A percentile compares a stretch with the other conserved stretches of the same genome.
Evolutionary conservation across 2,888 invertebrate genomes (phyloP).

Genomic region (Platycheirus rosarum): DNA sequence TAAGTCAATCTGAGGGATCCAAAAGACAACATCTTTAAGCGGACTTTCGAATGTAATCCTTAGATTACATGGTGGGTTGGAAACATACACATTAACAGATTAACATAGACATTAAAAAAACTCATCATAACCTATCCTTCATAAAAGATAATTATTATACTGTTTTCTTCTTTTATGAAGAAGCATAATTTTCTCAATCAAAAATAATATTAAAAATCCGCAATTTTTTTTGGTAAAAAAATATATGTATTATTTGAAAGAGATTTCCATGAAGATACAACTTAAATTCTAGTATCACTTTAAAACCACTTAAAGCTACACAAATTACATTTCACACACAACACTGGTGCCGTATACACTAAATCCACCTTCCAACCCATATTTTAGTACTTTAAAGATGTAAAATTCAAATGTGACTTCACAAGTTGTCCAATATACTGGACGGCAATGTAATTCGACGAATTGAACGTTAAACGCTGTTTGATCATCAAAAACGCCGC

Average conservation of each 20-base stretch:
- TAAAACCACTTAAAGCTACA: slow-evolving; percentile 54
- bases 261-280: slow-evolving; percentile 26
- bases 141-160: too few relatives aligned
- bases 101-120: too few relatives aligned
- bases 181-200: too few relatives aligned
- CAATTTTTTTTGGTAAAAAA: too few relatives aligned
- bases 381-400: slow-evolving; percentile 81
- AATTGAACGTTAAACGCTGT: slow-evolving; percentile 88
- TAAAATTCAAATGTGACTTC: slow-evolving; percentile 85
- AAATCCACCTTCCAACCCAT: background rate
- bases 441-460: slow-evolving; percentile 87
- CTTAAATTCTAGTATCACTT: slow-evolving; percentile 64
- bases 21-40: too few relatives aligned
- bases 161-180: too few relatives aligned
- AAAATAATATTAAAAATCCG: too few relatives aligned
- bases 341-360: background rate
- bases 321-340: background rate
- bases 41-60: too few relatives aligned
- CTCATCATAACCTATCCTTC: too few relatives aligned
- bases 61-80: too few relatives aligned
- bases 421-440: slow-evolving; percentile 88
- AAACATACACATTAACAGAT: too few relatives aligned
- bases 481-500: slow-evolving; percentile 88
- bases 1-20: too few relatives aligned
- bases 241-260: slow-evolving; percentile 9